Conservation (phyloP, 1,140 invertebrate species). For the Sarcophaga bullata region DNA sequence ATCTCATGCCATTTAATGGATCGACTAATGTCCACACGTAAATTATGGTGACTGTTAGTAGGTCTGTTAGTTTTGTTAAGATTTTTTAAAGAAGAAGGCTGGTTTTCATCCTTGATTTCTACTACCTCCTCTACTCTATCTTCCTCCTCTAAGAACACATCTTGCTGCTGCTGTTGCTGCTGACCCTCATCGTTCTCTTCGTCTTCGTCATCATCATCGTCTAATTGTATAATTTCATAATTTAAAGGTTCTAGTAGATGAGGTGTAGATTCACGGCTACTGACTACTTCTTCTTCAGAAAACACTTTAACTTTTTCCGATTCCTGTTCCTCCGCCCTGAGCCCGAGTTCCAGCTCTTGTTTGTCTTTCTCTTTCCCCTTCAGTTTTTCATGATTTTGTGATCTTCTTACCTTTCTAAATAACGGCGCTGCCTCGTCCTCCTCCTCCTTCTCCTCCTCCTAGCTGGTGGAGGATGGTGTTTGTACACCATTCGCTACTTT, state of each 20-base stretch:
- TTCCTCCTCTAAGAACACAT: not conserved
- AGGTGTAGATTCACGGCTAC: not conserved
- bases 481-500: conserved; percentile 50
- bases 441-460: conserved; percentile 51
- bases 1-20: conserved; percentile 42
- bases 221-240: conserved; percentile 27
- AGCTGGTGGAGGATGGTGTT: conserved; percentile 58
- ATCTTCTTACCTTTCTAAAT: not conserved
- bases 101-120: not conserved
- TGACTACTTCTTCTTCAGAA: not conserved
- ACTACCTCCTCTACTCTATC: not conserved
- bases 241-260: conserved; percentile 26
- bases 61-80: not conserved
- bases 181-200: not conserved
- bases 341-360: not conserved
- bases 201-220: conserved; percentile 36
- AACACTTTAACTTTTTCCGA: not conserved
- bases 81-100: not conserved
- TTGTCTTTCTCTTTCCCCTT: not conserved
- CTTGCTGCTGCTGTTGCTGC: not conserved
- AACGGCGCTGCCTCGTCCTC: not conserved
- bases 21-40: conserved; percentile 23
- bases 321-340: not conserved
- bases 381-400: not conserved
- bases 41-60: not conserved